Conservation (phyloP, 1,140 invertebrate species). For the Globodera rostochiensis region DNA sequence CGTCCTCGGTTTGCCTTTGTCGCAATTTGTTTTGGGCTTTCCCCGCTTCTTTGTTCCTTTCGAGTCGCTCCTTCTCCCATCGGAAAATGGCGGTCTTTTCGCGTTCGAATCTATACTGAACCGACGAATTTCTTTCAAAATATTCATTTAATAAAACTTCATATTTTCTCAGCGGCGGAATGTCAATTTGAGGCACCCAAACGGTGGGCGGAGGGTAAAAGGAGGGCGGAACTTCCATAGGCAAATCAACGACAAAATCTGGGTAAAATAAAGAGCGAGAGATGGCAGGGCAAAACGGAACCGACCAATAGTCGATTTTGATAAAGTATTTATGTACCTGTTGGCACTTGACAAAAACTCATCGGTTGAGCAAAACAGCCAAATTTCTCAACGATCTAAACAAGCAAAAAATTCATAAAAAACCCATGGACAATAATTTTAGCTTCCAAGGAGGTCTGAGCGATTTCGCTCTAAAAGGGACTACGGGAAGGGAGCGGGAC, state of each 20-base stretch:
- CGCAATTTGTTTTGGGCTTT: background rate
- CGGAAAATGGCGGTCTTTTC: constrained; percentile 42
- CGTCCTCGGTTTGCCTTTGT: background rate
- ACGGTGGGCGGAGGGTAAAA: constrained; percentile 43
- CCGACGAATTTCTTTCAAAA: background rate
- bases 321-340: background rate
- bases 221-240: constrained; percentile 43
- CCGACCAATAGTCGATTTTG: background rate
- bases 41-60: background rate
- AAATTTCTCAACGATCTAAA: background rate
- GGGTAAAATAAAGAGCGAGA: background rate
- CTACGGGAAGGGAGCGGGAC: too few relatives aligned
- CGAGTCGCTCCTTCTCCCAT: constrained; percentile 39
- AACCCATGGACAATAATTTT: too few relatives aligned
- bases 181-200: constrained; percentile 25
- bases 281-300: background rate
- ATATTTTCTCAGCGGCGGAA: constrained; percentile 35
- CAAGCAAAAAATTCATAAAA: background rate
- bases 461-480: too few relatives aligned
- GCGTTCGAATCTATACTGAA: constrained; percentile 50
- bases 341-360: background rate
- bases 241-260: constrained; percentile 48
- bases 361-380: background rate
- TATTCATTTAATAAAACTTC: constrained; percentile 27
- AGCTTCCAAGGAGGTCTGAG: too few relatives aligned